These are phyloP conservation scores for Orthosia cruda DNA, from an alignment of 2,888 invertebrate species.

Conservation along the genomic window DNA sequence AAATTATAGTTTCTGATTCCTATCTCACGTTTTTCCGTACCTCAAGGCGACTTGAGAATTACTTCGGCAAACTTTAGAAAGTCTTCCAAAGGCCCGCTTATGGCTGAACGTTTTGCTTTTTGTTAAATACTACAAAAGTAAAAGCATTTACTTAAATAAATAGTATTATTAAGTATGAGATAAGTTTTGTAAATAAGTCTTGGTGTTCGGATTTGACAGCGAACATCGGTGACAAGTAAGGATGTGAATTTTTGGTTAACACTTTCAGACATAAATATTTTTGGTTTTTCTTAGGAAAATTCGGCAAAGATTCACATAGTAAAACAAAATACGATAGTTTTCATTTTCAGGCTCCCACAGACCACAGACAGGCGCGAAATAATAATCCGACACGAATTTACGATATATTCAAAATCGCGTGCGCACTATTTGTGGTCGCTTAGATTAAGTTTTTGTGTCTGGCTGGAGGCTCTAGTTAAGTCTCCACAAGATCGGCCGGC, in stretches of 20 bases:
- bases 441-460: no score
- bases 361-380: no score
- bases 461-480: no score
- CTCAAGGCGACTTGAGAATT: conserved; percentile 60
- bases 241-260: no score
- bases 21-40: conserved; percentile 56
- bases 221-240: neutral
- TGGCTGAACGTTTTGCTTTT: conserved; percentile 22
- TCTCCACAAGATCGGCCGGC: no score
- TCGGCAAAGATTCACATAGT: no score
- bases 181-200: conserved; percentile 16
- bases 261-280: neutral
- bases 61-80: conserved; percentile 63
- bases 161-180: neutral
- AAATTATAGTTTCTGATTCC: conserved; percentile 50
- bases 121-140: neutral
- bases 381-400: no score
- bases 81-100: conserved; percentile 40
- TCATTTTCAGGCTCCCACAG: no score
- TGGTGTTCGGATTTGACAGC: neutral
- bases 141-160: conserved; percentile 26
- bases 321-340: no score
- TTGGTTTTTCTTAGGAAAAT: neutral
- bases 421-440: no score
- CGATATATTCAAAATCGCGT: no score